Evolutionary conservation across 2,797 vertebrate genomes (phyloP).

Genomic region (Peromyscus attwateri): DNA sequence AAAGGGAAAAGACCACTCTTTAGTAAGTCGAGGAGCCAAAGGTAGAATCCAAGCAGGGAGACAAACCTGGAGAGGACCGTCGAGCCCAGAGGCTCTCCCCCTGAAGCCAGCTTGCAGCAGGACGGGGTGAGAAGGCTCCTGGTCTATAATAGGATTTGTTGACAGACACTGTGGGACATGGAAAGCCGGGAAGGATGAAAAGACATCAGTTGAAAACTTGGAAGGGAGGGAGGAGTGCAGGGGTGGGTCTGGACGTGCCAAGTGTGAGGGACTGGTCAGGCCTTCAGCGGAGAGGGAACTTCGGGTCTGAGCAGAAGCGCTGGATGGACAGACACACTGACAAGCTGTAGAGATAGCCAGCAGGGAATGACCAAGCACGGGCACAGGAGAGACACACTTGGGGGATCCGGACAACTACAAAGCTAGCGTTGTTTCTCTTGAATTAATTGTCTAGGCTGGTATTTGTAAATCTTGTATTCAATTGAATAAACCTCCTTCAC

Average conservation of each 20-base stretch:
- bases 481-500: neutral
- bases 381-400: neutral
- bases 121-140: neutral
- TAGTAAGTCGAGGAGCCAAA: neutral
- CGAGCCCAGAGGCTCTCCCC: neutral
- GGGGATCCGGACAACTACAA: neutral
- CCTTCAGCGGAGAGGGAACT: neutral
- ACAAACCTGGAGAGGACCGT: neutral
- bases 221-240: neutral
- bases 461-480: neutral
- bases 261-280: neutral
- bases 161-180: neutral
- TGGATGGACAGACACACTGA: rapidly evolving
- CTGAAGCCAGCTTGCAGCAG: neutral
- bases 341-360: too few species aligned
- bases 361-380: neutral
- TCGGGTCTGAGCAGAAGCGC: neutral
- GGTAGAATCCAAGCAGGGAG: neutral
- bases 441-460: neutral
- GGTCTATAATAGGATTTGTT: neutral
- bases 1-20: neutral
- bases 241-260: neutral
- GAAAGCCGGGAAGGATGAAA: neutral
- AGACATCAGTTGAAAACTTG: neutral
- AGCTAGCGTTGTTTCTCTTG: neutral